phyloP scores from a whole-genome alignment of 2,888 invertebrate species.

The Dinocampus coccinellae region DNA sequence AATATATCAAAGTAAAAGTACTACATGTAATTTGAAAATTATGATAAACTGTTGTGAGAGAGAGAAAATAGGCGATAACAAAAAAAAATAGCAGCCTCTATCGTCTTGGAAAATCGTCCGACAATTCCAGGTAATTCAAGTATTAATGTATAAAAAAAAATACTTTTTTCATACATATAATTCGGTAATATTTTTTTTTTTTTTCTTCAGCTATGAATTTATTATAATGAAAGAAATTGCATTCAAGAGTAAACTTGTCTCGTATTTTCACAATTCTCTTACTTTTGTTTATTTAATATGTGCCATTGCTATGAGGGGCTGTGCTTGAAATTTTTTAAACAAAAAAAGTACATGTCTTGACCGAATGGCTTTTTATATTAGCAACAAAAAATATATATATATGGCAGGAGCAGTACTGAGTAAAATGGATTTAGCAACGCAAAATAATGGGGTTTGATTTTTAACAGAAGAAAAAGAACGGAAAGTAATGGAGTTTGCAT shows the following conservation, averaged over 20 bases:
- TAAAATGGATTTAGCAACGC: not conserved
- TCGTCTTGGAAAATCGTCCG: not conserved
- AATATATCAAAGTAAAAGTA: not conserved
- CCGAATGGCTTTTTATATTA: conserved; percentile 18
- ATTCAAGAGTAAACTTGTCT: not conserved
- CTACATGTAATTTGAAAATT: not conserved
- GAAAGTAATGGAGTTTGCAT: conserved; percentile 24
- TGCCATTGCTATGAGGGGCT: not conserved
- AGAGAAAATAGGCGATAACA: not conserved
- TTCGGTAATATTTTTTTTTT: not conserved
- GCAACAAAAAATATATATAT: not conserved
- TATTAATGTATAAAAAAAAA: not conserved
- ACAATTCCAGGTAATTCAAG: not conserved
- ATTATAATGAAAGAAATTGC: not conserved
- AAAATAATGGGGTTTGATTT: not conserved
- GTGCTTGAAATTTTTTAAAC: not conserved
- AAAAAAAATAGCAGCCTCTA: not conserved
- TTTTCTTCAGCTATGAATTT: not conserved
- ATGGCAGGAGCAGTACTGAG: not conserved
- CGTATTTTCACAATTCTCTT: not conserved
- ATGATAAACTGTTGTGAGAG: not conserved
- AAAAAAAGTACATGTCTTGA: conserved; percentile 1
- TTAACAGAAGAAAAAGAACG: not conserved
- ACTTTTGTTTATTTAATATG: not conserved
- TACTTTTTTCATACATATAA: not conserved